Evolutionary conservation across 2,797 vertebrate species (phyloP).

Genomic region (Crenichthys baileyi): DNA sequence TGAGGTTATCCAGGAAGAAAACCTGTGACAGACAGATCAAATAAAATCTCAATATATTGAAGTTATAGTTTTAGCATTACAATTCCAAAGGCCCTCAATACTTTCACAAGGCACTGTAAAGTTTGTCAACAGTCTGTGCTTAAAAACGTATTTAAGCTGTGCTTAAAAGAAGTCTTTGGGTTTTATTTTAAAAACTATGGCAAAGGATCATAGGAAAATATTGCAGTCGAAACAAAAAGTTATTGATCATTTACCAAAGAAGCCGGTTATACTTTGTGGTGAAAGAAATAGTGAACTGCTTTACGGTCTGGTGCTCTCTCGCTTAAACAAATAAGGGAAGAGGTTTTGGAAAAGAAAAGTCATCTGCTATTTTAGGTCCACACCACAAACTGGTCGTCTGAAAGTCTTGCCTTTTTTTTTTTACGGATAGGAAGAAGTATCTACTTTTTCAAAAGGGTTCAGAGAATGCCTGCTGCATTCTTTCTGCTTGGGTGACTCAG

Average conservation of each 20-base stretch:
- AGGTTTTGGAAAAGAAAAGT: slow-evolving; percentile 54
- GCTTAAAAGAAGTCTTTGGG: neutral
- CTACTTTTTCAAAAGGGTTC: slow-evolving; percentile 64
- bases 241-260: slow-evolving; percentile 26
- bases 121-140: neutral
- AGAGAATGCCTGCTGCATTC: slow-evolving; percentile 73
- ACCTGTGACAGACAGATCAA: neutral
- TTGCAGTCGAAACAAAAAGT: slow-evolving; percentile 28
- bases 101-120: neutral
- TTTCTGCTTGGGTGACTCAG: slow-evolving; percentile 66
- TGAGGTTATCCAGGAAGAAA: neutral
- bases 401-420: slow-evolving; percentile 60
- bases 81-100: neutral
- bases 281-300: slow-evolving; percentile 25
- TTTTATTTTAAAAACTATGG: neutral
- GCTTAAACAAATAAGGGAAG: slow-evolving; percentile 38
- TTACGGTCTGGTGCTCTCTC: slow-evolving; percentile 27
- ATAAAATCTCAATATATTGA: neutral
- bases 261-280: slow-evolving; percentile 25
- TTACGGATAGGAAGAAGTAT: slow-evolving; percentile 35
- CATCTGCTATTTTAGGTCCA: slow-evolving; percentile 66
- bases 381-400: slow-evolving; percentile 55
- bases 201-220: slow-evolving; percentile 8
- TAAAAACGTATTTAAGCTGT: neutral
- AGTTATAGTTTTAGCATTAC: neutral